Conservation (phyloP, 2,888 invertebrate genomes). For the Polietes domitor region DNA sequence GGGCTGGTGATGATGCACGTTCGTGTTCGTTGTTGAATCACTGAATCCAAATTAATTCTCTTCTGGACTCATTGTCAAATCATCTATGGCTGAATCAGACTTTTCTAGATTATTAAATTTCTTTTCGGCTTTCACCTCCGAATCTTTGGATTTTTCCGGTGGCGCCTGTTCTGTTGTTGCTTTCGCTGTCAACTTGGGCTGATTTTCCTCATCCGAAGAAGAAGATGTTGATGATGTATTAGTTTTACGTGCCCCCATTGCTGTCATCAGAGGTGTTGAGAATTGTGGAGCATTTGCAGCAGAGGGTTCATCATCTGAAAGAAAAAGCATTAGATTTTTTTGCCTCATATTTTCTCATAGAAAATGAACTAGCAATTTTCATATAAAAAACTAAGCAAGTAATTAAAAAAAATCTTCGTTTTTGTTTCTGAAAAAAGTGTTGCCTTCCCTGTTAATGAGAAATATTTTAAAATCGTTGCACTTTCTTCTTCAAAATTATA, state of each 20-base stretch:
- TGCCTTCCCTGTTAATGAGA: too few relatives aligned
- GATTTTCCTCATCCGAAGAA: background rate
- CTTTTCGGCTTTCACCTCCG: constrained; percentile 9
- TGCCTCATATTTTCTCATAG: too few relatives aligned
- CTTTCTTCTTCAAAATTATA: too few relatives aligned
- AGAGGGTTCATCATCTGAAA: constrained; percentile 45
- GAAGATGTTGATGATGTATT: background rate
- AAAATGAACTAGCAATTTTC: too few relatives aligned
- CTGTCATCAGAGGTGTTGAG: constrained; percentile 11
- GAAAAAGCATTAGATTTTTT: background rate
- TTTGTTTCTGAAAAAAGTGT: too few relatives aligned
- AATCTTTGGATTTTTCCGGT: background rate
- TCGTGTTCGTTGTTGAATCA: background rate
- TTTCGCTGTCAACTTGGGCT: background rate
- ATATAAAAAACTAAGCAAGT: too few relatives aligned
- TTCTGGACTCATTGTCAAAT: constrained; percentile 46
- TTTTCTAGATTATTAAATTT: constrained; percentile 44
- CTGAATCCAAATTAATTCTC: constrained; percentile 16
- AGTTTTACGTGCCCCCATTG: background rate
- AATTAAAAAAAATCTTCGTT: too few relatives aligned
- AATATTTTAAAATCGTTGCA: too few relatives aligned
- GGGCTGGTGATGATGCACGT: constrained; percentile 5
- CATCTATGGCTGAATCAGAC: constrained; percentile 64
- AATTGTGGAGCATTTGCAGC: background rate
- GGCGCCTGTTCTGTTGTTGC: constrained; percentile 7